Conservation (phyloP, 2,888 invertebrate genomes). For the Protodeltote pygarga region DNA sequence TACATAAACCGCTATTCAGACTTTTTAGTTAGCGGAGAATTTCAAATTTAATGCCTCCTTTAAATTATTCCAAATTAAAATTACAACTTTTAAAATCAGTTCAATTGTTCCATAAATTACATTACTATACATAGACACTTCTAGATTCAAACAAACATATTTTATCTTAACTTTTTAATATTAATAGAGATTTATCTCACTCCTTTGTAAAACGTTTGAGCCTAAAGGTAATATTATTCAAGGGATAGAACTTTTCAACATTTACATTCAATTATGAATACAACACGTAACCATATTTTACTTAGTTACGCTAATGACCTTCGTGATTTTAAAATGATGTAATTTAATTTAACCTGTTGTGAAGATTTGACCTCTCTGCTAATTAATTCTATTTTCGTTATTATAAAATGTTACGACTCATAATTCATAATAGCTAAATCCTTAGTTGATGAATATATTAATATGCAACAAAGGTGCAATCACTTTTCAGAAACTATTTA, state of each 20-base stretch:
- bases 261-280: not conserved
- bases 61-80: not conserved
- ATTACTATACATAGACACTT: too few species aligned
- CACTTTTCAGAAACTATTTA: too few species aligned
- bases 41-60: too few species aligned
- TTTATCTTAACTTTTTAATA: too few species aligned
- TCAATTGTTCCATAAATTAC: too few species aligned
- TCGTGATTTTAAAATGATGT: constrained; percentile 13
- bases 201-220: too few species aligned
- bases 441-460: too few species aligned
- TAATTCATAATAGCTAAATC: constrained; percentile 20
- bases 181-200: too few species aligned
- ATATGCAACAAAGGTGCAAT: not conserved
- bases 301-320: not conserved
- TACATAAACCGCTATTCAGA: constrained; percentile 7
- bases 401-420: constrained; percentile 14
- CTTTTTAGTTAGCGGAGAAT: too few species aligned
- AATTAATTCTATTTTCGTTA: constrained; percentile 30
- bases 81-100: too few species aligned
- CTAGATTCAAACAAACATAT: too few species aligned
- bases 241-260: not conserved
- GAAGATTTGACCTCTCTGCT: constrained; percentile 14
- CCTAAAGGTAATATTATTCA: too few species aligned
- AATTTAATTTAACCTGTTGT: constrained; percentile 22
- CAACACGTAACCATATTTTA: not conserved